A percentile compares a stretch with the other conserved stretches of the same genome.
Conservation (phyloP, 2,113 vertebrate species). For the Corvus cornix region DNA sequence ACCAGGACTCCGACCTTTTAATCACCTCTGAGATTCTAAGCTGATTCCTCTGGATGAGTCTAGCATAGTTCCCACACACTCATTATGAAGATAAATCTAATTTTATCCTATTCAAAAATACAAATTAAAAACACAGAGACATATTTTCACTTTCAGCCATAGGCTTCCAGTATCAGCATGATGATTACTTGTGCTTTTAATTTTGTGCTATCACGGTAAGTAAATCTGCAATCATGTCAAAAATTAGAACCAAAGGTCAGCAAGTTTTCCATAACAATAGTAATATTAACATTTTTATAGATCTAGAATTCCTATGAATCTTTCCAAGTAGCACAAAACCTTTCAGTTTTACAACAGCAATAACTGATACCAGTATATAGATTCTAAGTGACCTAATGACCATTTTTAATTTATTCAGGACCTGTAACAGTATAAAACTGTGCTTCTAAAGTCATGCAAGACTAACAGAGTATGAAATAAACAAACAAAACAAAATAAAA, state of each 20-base stretch:
- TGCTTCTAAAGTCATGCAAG: not conserved
- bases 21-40: not conserved
- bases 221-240: not conserved
- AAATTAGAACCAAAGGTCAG: not conserved
- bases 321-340: not conserved
- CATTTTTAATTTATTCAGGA: conserved; percentile 37
- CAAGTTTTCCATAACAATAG: not conserved
- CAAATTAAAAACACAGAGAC: not conserved
- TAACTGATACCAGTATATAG: conserved; percentile 7
- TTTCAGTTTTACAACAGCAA: conserved; percentile 28
- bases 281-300: not conserved
- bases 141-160: not conserved
- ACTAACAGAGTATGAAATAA: not conserved
- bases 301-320: not conserved
- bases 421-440: not conserved
- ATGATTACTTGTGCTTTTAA: not conserved
- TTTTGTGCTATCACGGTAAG: not conserved
- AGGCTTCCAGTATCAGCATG: not conserved
- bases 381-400: not conserved
- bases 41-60: not conserved
- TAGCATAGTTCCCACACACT: not conserved
- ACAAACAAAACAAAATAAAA: not conserved
- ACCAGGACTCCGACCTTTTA: not conserved
- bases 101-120: not conserved
- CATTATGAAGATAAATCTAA: not conserved